Base-by-base conservation (phyloP, 2,888 invertebrate genomes). In the Trichopria drosophilae region DNA sequence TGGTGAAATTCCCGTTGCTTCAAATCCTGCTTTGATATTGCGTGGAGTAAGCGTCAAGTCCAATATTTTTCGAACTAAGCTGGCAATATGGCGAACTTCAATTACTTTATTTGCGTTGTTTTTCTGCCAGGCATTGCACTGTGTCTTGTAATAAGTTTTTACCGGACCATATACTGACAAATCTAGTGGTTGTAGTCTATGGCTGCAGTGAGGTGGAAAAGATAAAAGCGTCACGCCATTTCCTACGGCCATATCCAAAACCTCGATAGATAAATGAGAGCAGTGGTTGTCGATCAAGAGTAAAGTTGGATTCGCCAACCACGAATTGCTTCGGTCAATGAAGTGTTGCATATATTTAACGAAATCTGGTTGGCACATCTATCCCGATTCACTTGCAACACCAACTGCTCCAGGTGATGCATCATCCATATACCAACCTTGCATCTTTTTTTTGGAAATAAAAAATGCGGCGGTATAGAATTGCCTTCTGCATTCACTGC, bases 321-420 rank as follows among this genome's bases (percentile, higher is more conserved):
- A 54, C 19, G 54, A 15, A 2, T 29, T 36, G 0, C 50, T 34
- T 10, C 32, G 28, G 3, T 40, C 35, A 13, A 59, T 44, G 29
- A 60, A 62, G 36, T 55, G 51, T 6, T 46, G 19, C 20, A 57
- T 53, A 7, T 18, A 50, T n/a, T 49, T 16, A 6, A 48, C 24
- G 51, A 69, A 69, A 20, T 62, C 62, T 7, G 59, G 57, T 41
- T 56, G 54, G 24, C 56, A 60, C 63, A 67, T 66, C 68, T 68
- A 69, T 5, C 70, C 68, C 43, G 54, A 53, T 7, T 44, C 45
- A 35, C 61, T 60, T 6, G 58, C 59, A 19, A 49, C 46, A n/a
- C 61, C 62, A 26, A 39, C 31, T 7, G 53, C 51, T 29, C 59
- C 64, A 22, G 54, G 41, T 22, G 58, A 61, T n/a, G 53, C 56